Conservation (phyloP, 1,140 invertebrate genomes). For the Apocrypta bakeri region DNA sequence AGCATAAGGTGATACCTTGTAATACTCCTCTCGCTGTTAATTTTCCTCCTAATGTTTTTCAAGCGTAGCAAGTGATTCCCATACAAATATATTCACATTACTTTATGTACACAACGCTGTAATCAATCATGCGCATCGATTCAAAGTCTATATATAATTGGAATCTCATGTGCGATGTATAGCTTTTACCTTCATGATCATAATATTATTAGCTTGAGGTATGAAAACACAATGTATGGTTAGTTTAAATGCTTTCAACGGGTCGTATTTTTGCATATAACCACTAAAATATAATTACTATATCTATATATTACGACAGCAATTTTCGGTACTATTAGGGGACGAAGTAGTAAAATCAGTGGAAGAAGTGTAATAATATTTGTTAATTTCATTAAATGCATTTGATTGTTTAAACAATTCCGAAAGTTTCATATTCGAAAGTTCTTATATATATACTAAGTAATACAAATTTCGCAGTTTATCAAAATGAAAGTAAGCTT, state of each 20-base stretch:
- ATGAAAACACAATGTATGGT: neutral
- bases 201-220: neutral
- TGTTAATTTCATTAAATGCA: neutral
- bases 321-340: neutral
- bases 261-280: neutral
- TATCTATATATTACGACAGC: neutral
- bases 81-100: slow-evolving; percentile 52
- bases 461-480: neutral
- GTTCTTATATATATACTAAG: neutral
- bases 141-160: neutral
- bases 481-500: neutral
- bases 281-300: neutral
- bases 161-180: neutral
- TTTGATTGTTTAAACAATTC: neutral
- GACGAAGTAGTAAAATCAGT: neutral
- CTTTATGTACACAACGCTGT: slow-evolving; percentile 45
- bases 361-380: neutral
- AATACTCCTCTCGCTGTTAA: slow-evolving; percentile 25
- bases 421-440: neutral
- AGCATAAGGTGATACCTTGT: slow-evolving; percentile 41
- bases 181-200: neutral
- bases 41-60: slow-evolving; percentile 36
- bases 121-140: neutral
- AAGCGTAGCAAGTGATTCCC: slow-evolving; percentile 48
- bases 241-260: neutral